Evolutionary conservation across 2,113 vertebrate genomes (phyloP).

Genomic region (Gasterosteus aculeatus): DNA sequence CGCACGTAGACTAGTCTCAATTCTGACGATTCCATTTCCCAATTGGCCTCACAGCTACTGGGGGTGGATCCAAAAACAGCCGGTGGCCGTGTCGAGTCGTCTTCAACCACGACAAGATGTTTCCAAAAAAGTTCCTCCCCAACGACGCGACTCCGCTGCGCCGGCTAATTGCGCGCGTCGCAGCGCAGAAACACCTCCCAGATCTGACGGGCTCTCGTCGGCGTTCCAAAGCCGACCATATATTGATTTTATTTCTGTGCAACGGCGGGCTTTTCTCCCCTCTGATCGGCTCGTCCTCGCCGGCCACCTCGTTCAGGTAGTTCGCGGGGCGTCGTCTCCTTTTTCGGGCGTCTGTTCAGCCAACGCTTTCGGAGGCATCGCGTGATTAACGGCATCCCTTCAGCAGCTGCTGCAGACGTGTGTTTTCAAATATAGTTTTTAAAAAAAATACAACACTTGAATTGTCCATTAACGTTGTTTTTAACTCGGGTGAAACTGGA

Average conservation of each 20-base stretch:
- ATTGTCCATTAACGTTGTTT: neutral
- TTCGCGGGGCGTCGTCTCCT: no score
- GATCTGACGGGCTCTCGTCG: neutral
- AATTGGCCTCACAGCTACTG: neutral
- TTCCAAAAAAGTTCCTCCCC: neutral
- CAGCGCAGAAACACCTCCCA: neutral
- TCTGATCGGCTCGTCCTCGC: slow-evolving; percentile 13
- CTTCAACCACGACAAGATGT: neutral
- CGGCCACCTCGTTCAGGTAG: no score
- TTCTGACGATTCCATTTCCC: neutral
- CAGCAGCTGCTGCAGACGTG: no score
- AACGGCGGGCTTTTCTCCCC: neutral
- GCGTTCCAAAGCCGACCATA: no score
- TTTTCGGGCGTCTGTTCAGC: no score
- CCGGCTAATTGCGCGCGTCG: neutral
- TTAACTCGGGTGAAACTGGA: neutral
- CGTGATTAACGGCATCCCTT: no score
- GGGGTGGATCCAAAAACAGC: neutral
- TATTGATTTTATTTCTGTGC: no score
- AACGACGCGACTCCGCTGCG: neutral
- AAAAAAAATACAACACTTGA: no score
- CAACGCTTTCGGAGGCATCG: no score
- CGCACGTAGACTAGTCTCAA: neutral
- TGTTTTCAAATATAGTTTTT: no score
- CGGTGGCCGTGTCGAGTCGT: neutral